A percentile compares a stretch with the other conserved stretches of the same genome.
These are phyloP conservation scores for Hydrozoanthus tunicans DNA, from an alignment of 64 coral and sea anemone genomes.

Conservation along the genomic window DNA sequence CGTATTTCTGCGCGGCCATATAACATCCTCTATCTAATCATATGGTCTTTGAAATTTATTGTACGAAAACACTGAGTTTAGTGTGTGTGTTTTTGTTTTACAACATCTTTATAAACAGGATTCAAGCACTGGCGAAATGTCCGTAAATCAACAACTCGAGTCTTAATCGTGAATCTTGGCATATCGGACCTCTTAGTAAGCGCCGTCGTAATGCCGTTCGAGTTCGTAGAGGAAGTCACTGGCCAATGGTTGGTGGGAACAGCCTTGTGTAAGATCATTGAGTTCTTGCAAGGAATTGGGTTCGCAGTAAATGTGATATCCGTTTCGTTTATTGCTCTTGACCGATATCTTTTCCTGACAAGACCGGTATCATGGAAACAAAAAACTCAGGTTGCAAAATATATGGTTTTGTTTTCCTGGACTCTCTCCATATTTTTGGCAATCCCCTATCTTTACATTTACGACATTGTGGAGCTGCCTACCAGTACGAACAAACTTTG, in stretches of 20 bases:
- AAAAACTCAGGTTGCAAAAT: conserved; percentile 29
- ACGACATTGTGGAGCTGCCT: neutral
- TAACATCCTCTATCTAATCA: too few species aligned
- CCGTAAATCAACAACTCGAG: neutral
- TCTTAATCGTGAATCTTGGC: conserved; percentile 56
- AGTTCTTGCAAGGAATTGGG: conserved; percentile 18
- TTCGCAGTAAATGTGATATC: conserved; percentile 15
- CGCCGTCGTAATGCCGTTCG: conserved; percentile 28
- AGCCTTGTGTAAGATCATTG: conserved; percentile 30
- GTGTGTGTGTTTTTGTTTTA: too few species aligned
- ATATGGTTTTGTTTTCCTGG: conserved; percentile 34
- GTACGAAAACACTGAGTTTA: too few species aligned
- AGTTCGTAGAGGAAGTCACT: neutral
- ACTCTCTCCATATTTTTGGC: neutral
- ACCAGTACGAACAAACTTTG: neutral
- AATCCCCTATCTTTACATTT: conserved; percentile 30
- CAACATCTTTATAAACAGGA: too few species aligned
- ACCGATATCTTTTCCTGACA: conserved; percentile 39
- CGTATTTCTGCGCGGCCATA: too few species aligned
- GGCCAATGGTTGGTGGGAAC: conserved; percentile 39
- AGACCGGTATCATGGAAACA: conserved; percentile 9
- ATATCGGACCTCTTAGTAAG: conserved; percentile 45
- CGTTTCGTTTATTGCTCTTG: conserved; percentile 51
- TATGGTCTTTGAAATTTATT: too few species aligned
- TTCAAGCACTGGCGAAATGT: neutral